These are phyloP conservation scores for Leptinotarsa undecemlineata DNA, from an alignment of 1,140 invertebrate species.

Conservation along the genomic window DNA sequence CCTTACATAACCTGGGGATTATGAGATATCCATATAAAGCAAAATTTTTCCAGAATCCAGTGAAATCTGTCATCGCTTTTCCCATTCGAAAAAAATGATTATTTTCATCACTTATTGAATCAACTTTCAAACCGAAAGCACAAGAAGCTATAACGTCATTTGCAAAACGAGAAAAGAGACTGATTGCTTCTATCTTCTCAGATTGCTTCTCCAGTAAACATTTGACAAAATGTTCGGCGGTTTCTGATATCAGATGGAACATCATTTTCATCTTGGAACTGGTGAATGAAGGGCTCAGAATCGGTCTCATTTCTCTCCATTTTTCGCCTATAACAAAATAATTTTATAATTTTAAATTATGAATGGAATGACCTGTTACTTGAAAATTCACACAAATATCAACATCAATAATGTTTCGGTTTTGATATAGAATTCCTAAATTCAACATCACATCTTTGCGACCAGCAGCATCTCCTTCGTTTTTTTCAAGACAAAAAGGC, in stretches of 20 bases:
- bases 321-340: constrained; percentile 33
- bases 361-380: too few relatives aligned
- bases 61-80: too few relatives aligned
- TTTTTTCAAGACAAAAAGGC: too few relatives aligned
- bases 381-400: too few relatives aligned
- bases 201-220: constrained; percentile 45
- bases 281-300: constrained; percentile 54
- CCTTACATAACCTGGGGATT: too few relatives aligned
- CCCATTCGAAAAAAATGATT: constrained; percentile 59
- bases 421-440: too few relatives aligned
- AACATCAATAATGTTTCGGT: too few relatives aligned
- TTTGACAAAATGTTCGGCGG: constrained; percentile 43
- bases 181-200: constrained; percentile 37
- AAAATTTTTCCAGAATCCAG: too few relatives aligned
- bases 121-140: constrained; percentile 61
- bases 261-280: constrained; percentile 53
- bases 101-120: constrained; percentile 59
- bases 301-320: constrained; percentile 53
- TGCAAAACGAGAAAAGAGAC: constrained; percentile 47
- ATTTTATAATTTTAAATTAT: too few relatives aligned
- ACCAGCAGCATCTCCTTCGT: too few relatives aligned
- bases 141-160: constrained; percentile 63
- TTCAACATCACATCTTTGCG: too few relatives aligned
- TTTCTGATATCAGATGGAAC: constrained; percentile 48
- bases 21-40: too few relatives aligned